phyloP scores from a whole-genome alignment of 2,888 invertebrate species.

The Subacronicta megacephala region DNA sequence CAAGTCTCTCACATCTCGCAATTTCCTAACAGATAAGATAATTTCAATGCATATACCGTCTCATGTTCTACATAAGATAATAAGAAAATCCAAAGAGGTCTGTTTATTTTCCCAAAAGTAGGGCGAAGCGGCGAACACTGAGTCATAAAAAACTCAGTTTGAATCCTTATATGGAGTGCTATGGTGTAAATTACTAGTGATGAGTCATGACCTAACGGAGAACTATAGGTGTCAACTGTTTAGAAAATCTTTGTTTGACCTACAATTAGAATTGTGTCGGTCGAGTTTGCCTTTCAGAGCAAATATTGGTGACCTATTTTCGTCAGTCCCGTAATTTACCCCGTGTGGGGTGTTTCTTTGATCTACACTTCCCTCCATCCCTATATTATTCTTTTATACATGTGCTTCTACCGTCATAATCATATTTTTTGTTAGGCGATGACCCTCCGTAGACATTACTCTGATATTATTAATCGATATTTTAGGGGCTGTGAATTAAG shows the following conservation, averaged over 20 bases:
- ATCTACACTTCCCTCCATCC: too few species aligned
- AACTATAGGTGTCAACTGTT: constrained; percentile 2
- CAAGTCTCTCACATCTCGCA: neutral
- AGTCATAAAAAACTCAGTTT: constrained; percentile 19
- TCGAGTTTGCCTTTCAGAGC: neutral
- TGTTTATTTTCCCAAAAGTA: constrained; percentile 36
- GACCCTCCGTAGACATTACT: too few species aligned
- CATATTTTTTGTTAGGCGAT: too few species aligned
- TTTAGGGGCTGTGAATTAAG: too few species aligned
- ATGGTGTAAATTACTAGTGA: constrained; percentile 30
- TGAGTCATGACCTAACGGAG: constrained; percentile 32
- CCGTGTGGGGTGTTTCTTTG: too few species aligned
- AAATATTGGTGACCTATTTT: too few species aligned
- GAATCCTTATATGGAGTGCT: constrained; percentile 31
- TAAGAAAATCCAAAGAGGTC: constrained; percentile 18
- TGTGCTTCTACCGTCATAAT: too few species aligned
- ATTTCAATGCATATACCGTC: constrained; percentile 18
- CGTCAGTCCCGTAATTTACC: too few species aligned
- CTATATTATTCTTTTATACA: too few species aligned
- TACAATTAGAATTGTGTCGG: constrained; percentile 5
- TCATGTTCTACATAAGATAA: constrained; percentile 17
- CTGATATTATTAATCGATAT: too few species aligned
- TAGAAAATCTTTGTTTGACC: constrained; percentile 11
- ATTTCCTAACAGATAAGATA: constrained; percentile 28
- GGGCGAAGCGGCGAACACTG: constrained; percentile 24